Conservation (phyloP, 2,888 invertebrate species). For the Odontocolon sp. region DNA sequence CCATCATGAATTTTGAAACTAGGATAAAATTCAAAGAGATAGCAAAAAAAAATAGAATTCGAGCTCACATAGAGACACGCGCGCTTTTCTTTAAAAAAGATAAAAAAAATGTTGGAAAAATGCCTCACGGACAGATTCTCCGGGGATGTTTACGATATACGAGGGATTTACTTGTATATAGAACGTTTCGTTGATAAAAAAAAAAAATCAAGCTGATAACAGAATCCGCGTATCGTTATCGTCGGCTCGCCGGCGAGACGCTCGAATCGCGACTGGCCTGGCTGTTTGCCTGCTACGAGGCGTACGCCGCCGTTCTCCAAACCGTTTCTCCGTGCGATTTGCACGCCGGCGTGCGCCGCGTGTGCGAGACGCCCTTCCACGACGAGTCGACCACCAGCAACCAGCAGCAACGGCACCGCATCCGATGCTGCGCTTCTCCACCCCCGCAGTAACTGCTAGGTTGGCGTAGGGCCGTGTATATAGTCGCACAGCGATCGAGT, state of each 20-base stretch:
- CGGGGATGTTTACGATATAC: too few species aligned
- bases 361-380: constrained; percentile 29
- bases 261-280: constrained; percentile 58
- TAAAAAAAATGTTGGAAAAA: too few species aligned
- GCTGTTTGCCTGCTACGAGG: neutral
- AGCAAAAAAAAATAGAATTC: too few species aligned
- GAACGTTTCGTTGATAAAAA: neutral
- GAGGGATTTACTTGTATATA: too few species aligned
- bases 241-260: constrained; percentile 57
- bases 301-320: constrained; percentile 8
- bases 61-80: too few species aligned
- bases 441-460: constrained; percentile 53
- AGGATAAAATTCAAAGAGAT: too few species aligned
- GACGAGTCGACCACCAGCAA: neutral
- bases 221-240: constrained; percentile 13
- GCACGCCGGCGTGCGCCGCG: constrained; percentile 45
- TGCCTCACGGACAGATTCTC: too few species aligned
- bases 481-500: neutral
- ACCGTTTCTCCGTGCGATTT: too few species aligned
- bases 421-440: constrained; percentile 14
- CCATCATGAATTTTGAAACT: neutral
- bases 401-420: neutral
- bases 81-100: too few species aligned
- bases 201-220: too few species aligned
- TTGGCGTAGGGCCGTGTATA: constrained; percentile 43